Evolutionary conservation across 2,888 invertebrate genomes (phyloP), one percentile per base, ranked within the genome.

Genomic region (Drosophila recens): DNA sequence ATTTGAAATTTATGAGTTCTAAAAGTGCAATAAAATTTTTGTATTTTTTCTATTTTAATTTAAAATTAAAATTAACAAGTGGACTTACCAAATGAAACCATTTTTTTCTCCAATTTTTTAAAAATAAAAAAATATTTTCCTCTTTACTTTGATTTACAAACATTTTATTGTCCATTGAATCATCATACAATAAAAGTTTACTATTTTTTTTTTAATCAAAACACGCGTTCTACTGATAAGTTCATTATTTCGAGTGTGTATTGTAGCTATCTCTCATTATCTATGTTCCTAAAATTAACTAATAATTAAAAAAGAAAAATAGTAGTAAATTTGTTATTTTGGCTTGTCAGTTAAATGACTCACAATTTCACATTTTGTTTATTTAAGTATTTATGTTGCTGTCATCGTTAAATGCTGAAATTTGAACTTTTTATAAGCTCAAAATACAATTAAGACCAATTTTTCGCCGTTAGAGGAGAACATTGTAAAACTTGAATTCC

Each of bases 341-440:
- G 10, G 56, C n/a, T 42, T 63, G 40, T 42, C 36, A 30, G 45
- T 34, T 48, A 38, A 11, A 45, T 62, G 67, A 78, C 13, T 68
- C 63, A 61, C 10, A 54, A 40, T 46, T 48, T 56, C 17, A 33
- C 15, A 52, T 15, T 13, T 33, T 52, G 56, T 56, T 69, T 62
- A 51, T 72, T 36, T 49, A n/a, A n/a, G 38, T 38, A 51, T 71
- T 61, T 70, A 42, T 65, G 56, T 40, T 57, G 4, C n/a, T 53
- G 38, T 53, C 38, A 53, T 53, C 34, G 54, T 20, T 48, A 30
- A 9, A 27, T 27, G 58, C 49, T 45, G 53, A 62, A 75, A 53
- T 10, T 49, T 30, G 9, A 49, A 53, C 38, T 17, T 34, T 57
- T 48, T 27, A 46, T 38, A 38, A 40, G 15, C 33, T 34, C 11